These are phyloP conservation scores for Tenthredo notha DNA, from an alignment of 2,888 invertebrate genomes.

Conservation along the genomic window DNA sequence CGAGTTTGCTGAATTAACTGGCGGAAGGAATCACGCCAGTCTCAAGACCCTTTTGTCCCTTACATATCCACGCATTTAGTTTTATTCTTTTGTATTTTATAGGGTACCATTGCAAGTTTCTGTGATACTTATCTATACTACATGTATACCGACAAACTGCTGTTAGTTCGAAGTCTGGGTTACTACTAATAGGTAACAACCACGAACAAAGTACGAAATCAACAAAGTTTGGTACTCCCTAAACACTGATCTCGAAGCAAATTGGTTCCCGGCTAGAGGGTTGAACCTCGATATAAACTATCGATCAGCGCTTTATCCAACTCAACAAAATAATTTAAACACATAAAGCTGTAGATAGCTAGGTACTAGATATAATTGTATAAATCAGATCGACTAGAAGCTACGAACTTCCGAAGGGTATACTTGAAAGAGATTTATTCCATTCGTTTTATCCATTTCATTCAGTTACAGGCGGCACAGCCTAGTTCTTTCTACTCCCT, in stretches of 20 bases:
- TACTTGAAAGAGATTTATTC: conserved; percentile 47
- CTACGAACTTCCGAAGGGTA: conserved; percentile 34
- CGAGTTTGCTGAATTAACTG: conserved; percentile 21
- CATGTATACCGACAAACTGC: not conserved
- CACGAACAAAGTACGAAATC: not conserved
- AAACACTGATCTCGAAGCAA: not conserved
- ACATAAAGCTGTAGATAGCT: not conserved
- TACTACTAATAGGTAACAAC: not conserved
- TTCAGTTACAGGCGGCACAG: conserved; percentile 27
- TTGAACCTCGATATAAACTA: not conserved
- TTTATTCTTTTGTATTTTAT: conserved; percentile 18
- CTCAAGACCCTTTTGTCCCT: not conserved
- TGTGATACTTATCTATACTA: not conserved
- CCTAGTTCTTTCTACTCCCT: conserved; percentile 33
- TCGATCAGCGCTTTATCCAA: not conserved
- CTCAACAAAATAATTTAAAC: not conserved
- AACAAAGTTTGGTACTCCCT: conserved; percentile 20
- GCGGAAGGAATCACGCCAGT: not conserved
- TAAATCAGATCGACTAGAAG: conserved; percentile 40
- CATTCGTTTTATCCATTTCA: conserved; percentile 45
- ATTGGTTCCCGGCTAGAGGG: not conserved
- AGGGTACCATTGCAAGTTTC: not conserved
- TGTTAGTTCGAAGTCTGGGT: conserved; percentile 12
- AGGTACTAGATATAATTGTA: not conserved
- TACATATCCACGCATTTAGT: not conserved